Evolutionary conservation across 2,113 vertebrate species (phyloP), one percentile per base, ranked within the genome.

Genomic region (Micromys minutus): DNA sequence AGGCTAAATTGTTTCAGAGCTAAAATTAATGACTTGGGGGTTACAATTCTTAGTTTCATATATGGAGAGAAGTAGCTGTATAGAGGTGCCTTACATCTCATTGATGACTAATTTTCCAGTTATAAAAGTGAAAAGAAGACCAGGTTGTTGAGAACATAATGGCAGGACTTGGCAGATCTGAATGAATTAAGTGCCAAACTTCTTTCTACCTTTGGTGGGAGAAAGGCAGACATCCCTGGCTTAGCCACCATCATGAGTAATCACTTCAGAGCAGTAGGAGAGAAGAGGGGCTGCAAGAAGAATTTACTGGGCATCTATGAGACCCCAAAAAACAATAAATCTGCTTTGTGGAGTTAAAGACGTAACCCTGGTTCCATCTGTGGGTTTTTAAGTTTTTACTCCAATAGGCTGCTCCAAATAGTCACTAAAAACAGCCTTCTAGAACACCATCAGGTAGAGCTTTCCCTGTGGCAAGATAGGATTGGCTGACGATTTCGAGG

Each of bases 71-170:
- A 83, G 89, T 90, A 80, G 36, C 45, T 22, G 36, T 42, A 24
- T 42, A 59, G 67, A 24, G 31, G 92, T 13, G 1, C 9, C 80
- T 94, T 95, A 93, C 79, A 97, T 91, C 29, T 90, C 67, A 17
- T 88, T 91, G 95, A 89, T 87, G 52, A 52, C 80, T 69, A 71
- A 94, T 91, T 95, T 95, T 96, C 81, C 42, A 81, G 42, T 95
- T 83, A 65, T 81, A 79, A 94, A 93, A 90, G 63, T 91, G 65
- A 93, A 89, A 93, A 80, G 61, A 67, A 95, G 71, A 6, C 26
- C 80, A 91, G 59, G 12, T 42, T 85, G 63, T 89, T 90, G 47
- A 91, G 92, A 75, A 50, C 36, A 22, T 3, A 69, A 87, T 47
- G 31, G 31, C 72, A 89, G 84, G 45, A 84, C 69, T 59, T 55